Conservation (phyloP, 2,113 vertebrate genomes). For the Mixornis gularis region DNA sequence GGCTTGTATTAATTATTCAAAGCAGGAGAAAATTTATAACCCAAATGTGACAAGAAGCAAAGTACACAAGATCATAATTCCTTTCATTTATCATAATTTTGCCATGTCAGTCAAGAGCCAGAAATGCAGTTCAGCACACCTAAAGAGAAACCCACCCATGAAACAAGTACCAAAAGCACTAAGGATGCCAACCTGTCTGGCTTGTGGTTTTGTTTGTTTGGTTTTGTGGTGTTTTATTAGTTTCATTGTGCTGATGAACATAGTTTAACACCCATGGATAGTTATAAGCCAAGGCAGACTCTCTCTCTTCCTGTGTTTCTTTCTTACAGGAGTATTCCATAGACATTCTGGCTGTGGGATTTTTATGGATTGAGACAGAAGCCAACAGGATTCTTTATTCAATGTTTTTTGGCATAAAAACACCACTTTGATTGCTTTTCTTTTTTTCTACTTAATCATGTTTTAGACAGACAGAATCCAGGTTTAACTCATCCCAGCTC, state of each 20-base stretch:
- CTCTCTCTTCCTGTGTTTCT: neutral
- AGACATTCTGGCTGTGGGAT: neutral
- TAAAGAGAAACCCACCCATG: neutral
- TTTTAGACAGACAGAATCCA: slow-evolving; percentile 17
- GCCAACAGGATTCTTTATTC: neutral
- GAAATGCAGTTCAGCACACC: neutral
- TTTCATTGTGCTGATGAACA: neutral
- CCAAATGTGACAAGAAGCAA: neutral
- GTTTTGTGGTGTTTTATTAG: neutral
- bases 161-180: neutral
- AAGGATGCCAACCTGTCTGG: neutral
- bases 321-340: slow-evolving; percentile 24
- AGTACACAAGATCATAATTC: neutral
- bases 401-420: slow-evolving; percentile 15
- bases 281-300: neutral
- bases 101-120: neutral
- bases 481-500: neutral
- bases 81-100: neutral
- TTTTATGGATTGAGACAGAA: slow-evolving; percentile 54
- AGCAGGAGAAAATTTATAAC: neutral
- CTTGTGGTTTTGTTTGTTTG: neutral
- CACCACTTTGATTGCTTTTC: slow-evolving; percentile 6
- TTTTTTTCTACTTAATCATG: slow-evolving; percentile 22
- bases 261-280: neutral
- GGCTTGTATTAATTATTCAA: neutral